These are phyloP conservation scores for Rhizomys pruinosus DNA, from an alignment of 2,113 vertebrate species.

Conservation along the genomic window DNA sequence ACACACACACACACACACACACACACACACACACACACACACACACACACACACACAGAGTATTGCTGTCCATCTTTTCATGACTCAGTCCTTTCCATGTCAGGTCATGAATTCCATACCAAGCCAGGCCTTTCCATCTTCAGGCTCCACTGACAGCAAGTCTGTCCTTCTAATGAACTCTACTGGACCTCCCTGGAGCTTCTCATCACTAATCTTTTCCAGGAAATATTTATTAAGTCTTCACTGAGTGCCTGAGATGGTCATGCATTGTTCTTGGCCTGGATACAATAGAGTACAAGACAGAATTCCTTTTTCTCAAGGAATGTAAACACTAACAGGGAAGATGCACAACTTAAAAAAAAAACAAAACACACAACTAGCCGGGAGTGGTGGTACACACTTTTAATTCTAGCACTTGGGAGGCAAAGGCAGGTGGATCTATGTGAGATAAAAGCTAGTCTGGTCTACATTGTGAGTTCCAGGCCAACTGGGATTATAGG, in stretches of 20 bases:
- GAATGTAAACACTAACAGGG: background rate
- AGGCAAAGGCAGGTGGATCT: no score
- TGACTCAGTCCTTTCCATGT: background rate
- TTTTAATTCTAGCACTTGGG: no score
- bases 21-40: background rate
- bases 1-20: no score
- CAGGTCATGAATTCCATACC: background rate
- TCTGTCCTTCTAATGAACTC: slow-evolving; percentile 42
- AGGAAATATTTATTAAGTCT: slow-evolving; percentile 15
- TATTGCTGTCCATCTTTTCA: background rate
- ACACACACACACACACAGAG: no score
- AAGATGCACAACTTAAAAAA: background rate
- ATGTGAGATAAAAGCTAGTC: no score
- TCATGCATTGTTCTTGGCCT: background rate
- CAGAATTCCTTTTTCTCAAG: background rate
- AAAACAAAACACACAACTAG: background rate
- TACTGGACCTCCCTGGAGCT: background rate
- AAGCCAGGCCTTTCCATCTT: background rate
- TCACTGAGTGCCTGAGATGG: background rate
- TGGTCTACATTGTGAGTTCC: no score
- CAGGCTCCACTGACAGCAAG: background rate
- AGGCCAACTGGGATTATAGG: no score
- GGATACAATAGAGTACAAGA: background rate
- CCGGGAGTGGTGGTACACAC: no score
- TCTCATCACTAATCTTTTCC: background rate